Percentiles rank a stretch among this genome's conserved stretches.
Conservation (phyloP, 2,797 vertebrate species). For the Crenichthys baileyi region DNA sequence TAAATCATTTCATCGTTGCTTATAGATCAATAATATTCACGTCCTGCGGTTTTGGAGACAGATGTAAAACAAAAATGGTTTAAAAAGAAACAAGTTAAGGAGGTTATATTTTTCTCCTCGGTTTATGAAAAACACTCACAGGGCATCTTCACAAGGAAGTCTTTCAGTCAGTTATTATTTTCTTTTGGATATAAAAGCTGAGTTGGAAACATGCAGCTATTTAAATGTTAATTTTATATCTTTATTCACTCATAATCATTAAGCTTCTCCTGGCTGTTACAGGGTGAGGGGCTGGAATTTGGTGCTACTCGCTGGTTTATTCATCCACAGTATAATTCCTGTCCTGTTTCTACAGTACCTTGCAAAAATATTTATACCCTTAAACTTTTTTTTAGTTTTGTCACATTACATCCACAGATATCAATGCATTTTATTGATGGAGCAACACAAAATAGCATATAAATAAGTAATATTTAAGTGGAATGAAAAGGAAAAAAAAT, state of each 20-base stretch:
- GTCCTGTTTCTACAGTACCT: slow-evolving; percentile 43
- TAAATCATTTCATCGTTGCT: slow-evolving; percentile 31
- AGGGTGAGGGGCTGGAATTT: slow-evolving; percentile 49
- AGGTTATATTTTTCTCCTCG: not conserved
- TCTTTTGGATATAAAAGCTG: not conserved
- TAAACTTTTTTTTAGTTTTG: not conserved
- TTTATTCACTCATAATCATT: not conserved
- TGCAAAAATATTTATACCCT: not conserved
- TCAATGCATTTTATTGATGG: not conserved
- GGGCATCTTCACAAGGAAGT: slow-evolving; percentile 49
- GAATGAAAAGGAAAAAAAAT: not conserved
- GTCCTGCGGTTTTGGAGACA: slow-evolving; percentile 14
- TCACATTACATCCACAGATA: not conserved
- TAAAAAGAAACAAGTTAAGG: not conserved
- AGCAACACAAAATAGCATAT: not conserved
- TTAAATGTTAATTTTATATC: slow-evolving; percentile 8
- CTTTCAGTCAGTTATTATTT: not conserved
- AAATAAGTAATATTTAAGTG: not conserved
- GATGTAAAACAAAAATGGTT: slow-evolving; percentile 15
- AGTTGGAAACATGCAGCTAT: slow-evolving; percentile 11
- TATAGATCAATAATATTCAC: slow-evolving; percentile 19
- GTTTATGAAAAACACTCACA: slow-evolving; percentile 8
- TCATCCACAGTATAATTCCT: slow-evolving; percentile 52
- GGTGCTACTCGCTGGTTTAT: slow-evolving; percentile 68
- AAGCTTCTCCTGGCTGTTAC: slow-evolving; percentile 21